Evolutionary conservation across 2,113 vertebrate genomes (phyloP), one percentile per base, ranked within the genome.

Genomic region (Coregonus clupeaformis): DNA sequence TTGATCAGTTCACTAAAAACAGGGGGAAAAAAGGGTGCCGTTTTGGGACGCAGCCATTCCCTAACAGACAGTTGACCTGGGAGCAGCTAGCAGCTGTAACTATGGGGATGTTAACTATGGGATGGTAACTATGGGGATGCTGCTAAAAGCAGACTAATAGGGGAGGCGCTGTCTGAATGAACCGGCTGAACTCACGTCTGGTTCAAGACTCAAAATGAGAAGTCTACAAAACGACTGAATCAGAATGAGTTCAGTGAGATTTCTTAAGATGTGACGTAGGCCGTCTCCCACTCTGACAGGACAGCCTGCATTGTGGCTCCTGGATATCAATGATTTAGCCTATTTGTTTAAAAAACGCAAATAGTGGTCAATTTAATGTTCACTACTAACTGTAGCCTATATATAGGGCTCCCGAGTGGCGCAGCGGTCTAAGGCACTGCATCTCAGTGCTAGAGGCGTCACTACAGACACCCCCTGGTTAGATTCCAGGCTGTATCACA

Each of bases 111-210:
- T n/a, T n/a, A n/a, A 24, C 59, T 7, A 60, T 45, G 75, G 63
- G 57, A 52, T 16, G 12, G 85, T 84, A 86, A 88, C 90, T 89
- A 87, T 87, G 83, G 87, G 83, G 83, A 91, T 76, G 75, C 77
- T 80, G 65, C 75, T 81, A 74, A 79, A 88, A 29, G 80, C 82
- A 90, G 83, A 89, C 86, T 79, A 63, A 81, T 18, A 62, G 75
- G 73, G 75, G 83, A 79, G 82, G 86, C 87, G 67, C 9, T 36
- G 85, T 79, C 78, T 82, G 81, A 3, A 27, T 27, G 18, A 73
- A 81, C 79, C 71, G 22, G 77, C 81, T 83, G 71, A 49, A 27
- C 74, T 76, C 49, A 14, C 68, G 84, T 85, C 85, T 77, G 81
- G 69, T 29, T 59, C 6, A 16, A 79, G 65, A 64, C 42, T n/a